These are phyloP conservation scores for Aphaenogaster rudis DNA, from an alignment of 1,140 invertebrate genomes.

Conservation along the genomic window DNA sequence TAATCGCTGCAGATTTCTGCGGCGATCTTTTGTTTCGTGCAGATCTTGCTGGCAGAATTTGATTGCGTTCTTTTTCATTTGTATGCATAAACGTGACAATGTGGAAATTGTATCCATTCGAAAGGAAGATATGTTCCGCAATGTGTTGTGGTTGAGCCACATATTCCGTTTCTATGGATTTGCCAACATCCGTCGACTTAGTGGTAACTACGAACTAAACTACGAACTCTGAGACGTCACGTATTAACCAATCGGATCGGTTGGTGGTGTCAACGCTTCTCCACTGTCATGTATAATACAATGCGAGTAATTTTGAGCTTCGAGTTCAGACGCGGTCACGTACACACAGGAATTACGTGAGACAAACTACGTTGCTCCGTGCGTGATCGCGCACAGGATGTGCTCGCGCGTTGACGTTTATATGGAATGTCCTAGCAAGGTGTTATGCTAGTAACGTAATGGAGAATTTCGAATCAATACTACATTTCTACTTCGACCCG, in stretches of 20 bases:
- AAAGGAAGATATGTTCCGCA: background rate
- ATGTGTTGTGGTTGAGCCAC: background rate
- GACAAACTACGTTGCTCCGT: slow-evolving; percentile 37
- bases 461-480: slow-evolving; percentile 37
- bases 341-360: slow-evolving; percentile 72
- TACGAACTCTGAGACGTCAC: slow-evolving; percentile 52
- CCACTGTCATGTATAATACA: slow-evolving; percentile 52
- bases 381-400: slow-evolving; percentile 57
- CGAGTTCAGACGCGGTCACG: slow-evolving; percentile 71
- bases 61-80: background rate
- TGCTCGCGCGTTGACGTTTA: slow-evolving; percentile 43
- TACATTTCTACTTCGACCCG: slow-evolving; percentile 19
- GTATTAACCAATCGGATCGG: slow-evolving; percentile 64
- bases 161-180: slow-evolving; percentile 32
- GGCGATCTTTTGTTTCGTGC: background rate
- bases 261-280: slow-evolving; percentile 47
- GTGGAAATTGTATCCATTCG: background rate
- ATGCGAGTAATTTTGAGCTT: slow-evolving; percentile 70
- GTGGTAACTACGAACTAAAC: slow-evolving; percentile 47
- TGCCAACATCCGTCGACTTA: slow-evolving; percentile 53
- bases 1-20: slow-evolving; percentile 32
- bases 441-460: slow-evolving; percentile 49
- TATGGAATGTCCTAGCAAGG: slow-evolving; percentile 8
- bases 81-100: background rate
- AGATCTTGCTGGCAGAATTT: background rate